phyloP scores from a whole-genome alignment of 2,888 invertebrate genomes.

The Clusia tigrina region DNA sequence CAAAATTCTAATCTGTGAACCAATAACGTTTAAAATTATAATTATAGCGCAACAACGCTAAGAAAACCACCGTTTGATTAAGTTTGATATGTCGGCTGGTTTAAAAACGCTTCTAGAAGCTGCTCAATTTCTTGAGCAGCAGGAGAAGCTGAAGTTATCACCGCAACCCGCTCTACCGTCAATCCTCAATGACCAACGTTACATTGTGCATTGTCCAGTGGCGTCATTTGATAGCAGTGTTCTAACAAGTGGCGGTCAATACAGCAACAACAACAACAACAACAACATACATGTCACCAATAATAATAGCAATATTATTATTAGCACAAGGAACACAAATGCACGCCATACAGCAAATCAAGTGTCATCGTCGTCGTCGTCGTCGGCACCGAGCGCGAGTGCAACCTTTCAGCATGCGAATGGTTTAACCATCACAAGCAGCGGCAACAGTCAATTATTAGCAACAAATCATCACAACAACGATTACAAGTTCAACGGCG shows the following conservation, averaged over 20 bases:
- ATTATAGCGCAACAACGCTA: background rate
- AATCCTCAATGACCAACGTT: slow-evolving; percentile 35
- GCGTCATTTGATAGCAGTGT: slow-evolving; percentile 17
- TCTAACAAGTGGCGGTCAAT: background rate
- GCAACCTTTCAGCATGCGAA: slow-evolving; percentile 41
- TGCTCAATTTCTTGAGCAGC: slow-evolving; percentile 61
- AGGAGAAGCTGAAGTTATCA: slow-evolving; percentile 50
- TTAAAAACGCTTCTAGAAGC: slow-evolving; percentile 58
- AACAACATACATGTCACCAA: no score
- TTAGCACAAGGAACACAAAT: slow-evolving; percentile 3
- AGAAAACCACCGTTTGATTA: no score
- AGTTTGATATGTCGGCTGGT: slow-evolving; percentile 52
- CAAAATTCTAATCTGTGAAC: no score
- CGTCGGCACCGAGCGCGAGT: slow-evolving; percentile 40
- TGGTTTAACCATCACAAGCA: slow-evolving; percentile 30
- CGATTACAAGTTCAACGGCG: slow-evolving; percentile 44
- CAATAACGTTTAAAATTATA: no score
- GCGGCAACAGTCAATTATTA: slow-evolving; percentile 41
- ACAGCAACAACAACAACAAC: slow-evolving; percentile 22
- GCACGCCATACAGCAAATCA: slow-evolving; percentile 26
- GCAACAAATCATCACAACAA: slow-evolving; percentile 41
- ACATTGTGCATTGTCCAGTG: slow-evolving; percentile 28
- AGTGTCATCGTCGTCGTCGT: slow-evolving; percentile 44
- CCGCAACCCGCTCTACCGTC: slow-evolving; percentile 35
- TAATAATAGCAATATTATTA: slow-evolving; percentile 20